phyloP scores from a whole-genome alignment of 2,888 invertebrate genomes.

The Drosophila incognita region DNA sequence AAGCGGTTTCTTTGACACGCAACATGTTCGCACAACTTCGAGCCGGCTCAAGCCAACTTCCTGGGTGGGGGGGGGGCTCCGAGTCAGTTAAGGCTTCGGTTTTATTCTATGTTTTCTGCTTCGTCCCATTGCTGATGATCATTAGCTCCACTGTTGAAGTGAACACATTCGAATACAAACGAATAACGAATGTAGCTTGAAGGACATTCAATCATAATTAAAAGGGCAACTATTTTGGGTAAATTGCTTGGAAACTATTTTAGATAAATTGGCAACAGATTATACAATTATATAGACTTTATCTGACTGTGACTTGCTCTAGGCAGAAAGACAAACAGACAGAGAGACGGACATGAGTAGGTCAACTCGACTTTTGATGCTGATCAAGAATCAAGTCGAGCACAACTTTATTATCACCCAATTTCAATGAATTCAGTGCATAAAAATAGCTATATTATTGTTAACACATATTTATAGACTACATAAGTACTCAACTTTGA shows the following conservation, averaged over 20 bases:
- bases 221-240: neutral
- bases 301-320: too few relatives aligned
- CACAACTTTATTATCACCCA: neutral
- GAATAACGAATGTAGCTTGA: neutral
- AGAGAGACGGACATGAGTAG: neutral
- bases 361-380: neutral
- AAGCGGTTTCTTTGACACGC: constrained; percentile 10
- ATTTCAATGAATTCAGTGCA: neutral
- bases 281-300: accelerated
- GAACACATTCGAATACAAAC: constrained; percentile 10
- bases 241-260: neutral
- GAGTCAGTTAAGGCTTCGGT: constrained; percentile 34
- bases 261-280: neutral
- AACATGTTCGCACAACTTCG: constrained; percentile 53
- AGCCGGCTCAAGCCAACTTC: constrained; percentile 21
- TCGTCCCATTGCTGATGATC: constrained; percentile 46
- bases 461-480: neutral
- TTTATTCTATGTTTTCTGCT: constrained; percentile 63
- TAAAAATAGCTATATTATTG: too few relatives aligned
- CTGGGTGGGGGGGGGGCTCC: too few relatives aligned
- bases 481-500: neutral
- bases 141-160: constrained; percentile 25
- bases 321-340: neutral
- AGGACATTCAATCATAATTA: constrained; percentile 6
- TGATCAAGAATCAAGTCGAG: neutral